phyloP scores from a whole-genome alignment of 2,888 invertebrate genomes.

The Diarsia dahlii region DNA sequence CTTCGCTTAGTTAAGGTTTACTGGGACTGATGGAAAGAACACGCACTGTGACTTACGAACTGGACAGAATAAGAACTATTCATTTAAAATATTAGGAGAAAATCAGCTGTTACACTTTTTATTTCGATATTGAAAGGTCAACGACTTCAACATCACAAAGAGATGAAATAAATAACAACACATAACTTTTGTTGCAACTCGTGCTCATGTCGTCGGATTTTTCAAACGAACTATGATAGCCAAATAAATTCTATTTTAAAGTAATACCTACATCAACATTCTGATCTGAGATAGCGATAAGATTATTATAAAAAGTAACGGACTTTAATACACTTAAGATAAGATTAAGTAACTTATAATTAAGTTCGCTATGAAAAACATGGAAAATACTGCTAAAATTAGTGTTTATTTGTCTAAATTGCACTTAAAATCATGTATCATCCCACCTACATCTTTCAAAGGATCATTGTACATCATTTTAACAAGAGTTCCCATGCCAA shows the following conservation, averaged over 20 bases:
- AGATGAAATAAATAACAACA: neutral
- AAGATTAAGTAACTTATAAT: slow-evolving; percentile 35
- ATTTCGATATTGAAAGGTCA: neutral
- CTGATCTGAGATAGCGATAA: slow-evolving; percentile 20
- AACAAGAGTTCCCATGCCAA: slow-evolving; percentile 55
- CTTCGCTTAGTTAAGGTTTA: neutral
- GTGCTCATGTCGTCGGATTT: neutral
- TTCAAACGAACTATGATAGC: neutral
- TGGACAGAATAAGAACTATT: neutral
- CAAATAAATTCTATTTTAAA: neutral
- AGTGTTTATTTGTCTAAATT: slow-evolving; percentile 20
- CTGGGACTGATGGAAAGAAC: neutral
- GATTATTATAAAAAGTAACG: slow-evolving; percentile 36
- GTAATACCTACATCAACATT: slow-evolving; percentile 20
- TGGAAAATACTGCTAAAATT: slow-evolving; percentile 3
- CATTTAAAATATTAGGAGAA: too few species aligned
- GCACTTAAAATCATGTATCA: slow-evolving; percentile 17
- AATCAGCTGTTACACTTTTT: too few species aligned
- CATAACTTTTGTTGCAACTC: neutral
- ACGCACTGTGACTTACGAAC: neutral
- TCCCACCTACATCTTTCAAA: slow-evolving; percentile 21
- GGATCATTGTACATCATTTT: slow-evolving; percentile 46
- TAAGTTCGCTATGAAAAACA: slow-evolving; percentile 29
- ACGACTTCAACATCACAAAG: neutral
- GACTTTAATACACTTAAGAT: slow-evolving; percentile 17